Conservation (phyloP, 2,113 vertebrate species). For the Leucoraja erinaceus region DNA sequence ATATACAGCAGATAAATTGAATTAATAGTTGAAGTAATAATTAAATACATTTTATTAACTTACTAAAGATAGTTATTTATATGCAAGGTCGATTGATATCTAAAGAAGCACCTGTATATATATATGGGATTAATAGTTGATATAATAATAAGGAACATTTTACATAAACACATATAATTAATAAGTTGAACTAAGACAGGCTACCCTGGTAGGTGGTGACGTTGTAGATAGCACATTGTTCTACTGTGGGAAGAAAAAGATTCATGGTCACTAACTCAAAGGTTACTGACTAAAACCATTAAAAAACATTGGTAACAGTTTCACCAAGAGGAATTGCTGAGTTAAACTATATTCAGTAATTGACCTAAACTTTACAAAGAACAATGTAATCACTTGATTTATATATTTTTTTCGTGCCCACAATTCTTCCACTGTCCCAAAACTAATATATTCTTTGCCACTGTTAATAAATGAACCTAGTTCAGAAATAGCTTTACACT, state of each 20-base stretch:
- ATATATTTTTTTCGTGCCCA: neutral
- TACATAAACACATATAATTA: too few relatives aligned
- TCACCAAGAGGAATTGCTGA: neutral
- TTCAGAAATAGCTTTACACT: slow-evolving; percentile 8
- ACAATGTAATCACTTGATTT: neutral
- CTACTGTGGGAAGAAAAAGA: neutral
- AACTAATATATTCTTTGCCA: neutral
- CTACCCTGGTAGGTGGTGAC: neutral
- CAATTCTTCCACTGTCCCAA: neutral
- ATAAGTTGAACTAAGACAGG: neutral
- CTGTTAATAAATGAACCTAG: neutral
- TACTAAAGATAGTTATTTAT: neutral
- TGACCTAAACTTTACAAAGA: neutral
- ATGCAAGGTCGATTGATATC: neutral
- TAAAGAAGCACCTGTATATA: too few relatives aligned
- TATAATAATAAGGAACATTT: too few relatives aligned
- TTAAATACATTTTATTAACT: too few relatives aligned
- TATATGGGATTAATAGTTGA: too few relatives aligned
- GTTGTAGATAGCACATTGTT: neutral
- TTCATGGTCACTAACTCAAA: neutral
- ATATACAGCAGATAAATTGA: too few relatives aligned
- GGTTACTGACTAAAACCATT: neutral
- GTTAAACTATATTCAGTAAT: neutral
- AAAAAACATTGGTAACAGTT: neutral
- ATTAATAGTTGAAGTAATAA: too few relatives aligned